These are phyloP conservation scores for Megalopta genalis DNA, from an alignment of 1,140 invertebrate species.

Conservation along the genomic window DNA sequence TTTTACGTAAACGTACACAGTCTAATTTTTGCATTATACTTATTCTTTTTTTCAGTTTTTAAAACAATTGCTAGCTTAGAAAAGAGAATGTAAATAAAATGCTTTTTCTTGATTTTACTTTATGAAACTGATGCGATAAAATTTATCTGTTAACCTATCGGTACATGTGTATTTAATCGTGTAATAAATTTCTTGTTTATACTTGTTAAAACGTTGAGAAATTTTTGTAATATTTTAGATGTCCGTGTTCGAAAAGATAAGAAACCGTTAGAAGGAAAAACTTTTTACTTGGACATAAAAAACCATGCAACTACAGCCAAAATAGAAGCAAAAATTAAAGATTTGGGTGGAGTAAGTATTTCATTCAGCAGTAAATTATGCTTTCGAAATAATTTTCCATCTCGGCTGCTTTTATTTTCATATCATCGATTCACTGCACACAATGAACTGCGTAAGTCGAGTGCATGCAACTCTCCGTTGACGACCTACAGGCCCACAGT, in stretches of 20 bases:
- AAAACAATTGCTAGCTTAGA: not conserved
- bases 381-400: constrained; percentile 7
- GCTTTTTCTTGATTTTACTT: not conserved
- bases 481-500: not conserved
- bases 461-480: constrained; percentile 9
- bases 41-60: not conserved
- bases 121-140: not conserved
- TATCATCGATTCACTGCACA: constrained; percentile 15
- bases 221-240: constrained; percentile 63
- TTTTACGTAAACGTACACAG: too few species aligned
- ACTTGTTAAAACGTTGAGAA: not conserved
- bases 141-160: not conserved
- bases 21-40: too few species aligned
- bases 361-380: not conserved
- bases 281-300: constrained; percentile 87
- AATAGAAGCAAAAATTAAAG: constrained; percentile 84
- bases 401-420: constrained; percentile 4
- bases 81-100: not conserved
- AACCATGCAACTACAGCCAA: constrained; percentile 82
- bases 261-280: constrained; percentile 82
- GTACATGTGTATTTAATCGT: not conserved
- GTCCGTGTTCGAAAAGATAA: constrained; percentile 74
- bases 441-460: constrained; percentile 12
- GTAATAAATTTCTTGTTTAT: not conserved
- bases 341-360: constrained; percentile 84